Evolutionary conservation across 2,113 vertebrate species (phyloP), one percentile per base, ranked within the genome.

Genomic region (Nestor notabilis): DNA sequence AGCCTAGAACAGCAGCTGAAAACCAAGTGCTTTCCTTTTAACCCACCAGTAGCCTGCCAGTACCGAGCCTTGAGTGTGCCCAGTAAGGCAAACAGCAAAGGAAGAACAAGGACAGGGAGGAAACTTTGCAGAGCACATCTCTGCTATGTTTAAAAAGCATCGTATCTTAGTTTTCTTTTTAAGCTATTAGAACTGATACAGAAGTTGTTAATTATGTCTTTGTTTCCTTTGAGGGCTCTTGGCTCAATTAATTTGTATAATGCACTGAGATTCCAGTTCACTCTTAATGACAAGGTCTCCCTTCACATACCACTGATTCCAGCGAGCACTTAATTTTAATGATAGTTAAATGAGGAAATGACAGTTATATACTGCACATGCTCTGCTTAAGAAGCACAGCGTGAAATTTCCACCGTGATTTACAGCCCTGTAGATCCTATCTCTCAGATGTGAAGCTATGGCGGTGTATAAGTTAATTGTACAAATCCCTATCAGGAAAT

Each of bases 231-330:
- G 75, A 86, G 85, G 81, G 70, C 74, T 71, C 83, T 82, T 47
- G 53, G 47, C 76, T 93, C 91, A 79, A 76, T 87, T 84, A 90
- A 95, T 95, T 80, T 66, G 78, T 77, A 47, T 77, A 74, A 95
- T 24, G 39, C 50, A 66, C 85, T 13, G 29, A 91, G 46, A 89
- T 85, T 87, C 80, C 92, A 95, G 92, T 89, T 89, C 93, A 78
- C 66, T 79, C 70, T 85, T 92, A 95, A 93, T 68, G 47, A 76
- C 90, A 76, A 85, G 65, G 25, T 85, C 49, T 83, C 74, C 55
- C 28, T 94, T 89, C 95, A 76, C 65, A 31, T 24, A 41, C 55
- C 55, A 41, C 31, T 13, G 23, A 71, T 15, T 86, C 60, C 95
- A 74, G 66, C 72, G 17, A 31, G 56, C 55, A 21, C 85, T 63